Conservation (phyloP, 2,888 invertebrate genomes). For the Glaucopsyche alexis region DNA sequence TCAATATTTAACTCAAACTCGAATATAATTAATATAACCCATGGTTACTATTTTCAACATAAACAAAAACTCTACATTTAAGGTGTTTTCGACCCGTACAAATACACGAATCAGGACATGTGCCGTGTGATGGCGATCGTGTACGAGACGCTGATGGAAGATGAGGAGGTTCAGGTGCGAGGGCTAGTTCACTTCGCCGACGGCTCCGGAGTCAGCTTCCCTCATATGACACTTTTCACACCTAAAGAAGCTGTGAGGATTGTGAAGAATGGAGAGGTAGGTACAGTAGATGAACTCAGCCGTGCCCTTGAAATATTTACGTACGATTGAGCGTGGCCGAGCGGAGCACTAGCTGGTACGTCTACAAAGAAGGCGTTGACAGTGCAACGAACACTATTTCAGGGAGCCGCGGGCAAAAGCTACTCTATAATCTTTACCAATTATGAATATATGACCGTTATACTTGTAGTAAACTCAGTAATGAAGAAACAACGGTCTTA, state of each 20-base stretch:
- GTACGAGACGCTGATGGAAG: conserved; percentile 89
- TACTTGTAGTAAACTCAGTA: neutral
- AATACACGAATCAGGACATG: conserved; percentile 88
- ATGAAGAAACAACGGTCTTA: neutral
- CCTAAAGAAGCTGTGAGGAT: conserved; percentile 89
- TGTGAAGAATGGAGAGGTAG: conserved; percentile 89
- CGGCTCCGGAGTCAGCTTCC: conserved; percentile 86
- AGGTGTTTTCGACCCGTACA: conserved; percentile 90
- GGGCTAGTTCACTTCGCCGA: conserved; percentile 90
- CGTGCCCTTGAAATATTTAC: no score
- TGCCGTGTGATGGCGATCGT: conserved; percentile 87
- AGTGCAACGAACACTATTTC: no score
- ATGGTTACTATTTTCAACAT: no score
- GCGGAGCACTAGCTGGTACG: no score
- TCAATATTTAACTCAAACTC: no score
- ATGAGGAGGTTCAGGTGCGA: conserved; percentile 88
- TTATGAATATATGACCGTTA: no score
- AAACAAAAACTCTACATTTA: conserved; percentile 30
- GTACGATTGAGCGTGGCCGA: no score
- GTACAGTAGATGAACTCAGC: conserved; percentile 19
- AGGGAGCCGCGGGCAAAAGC: no score
- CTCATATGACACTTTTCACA: conserved; percentile 87
- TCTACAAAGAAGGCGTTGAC: no score
- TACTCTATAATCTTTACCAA: no score
- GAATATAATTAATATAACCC: no score